Conservation (phyloP, 2,888 invertebrate species). For the Cristatella mucedo region DNA sequence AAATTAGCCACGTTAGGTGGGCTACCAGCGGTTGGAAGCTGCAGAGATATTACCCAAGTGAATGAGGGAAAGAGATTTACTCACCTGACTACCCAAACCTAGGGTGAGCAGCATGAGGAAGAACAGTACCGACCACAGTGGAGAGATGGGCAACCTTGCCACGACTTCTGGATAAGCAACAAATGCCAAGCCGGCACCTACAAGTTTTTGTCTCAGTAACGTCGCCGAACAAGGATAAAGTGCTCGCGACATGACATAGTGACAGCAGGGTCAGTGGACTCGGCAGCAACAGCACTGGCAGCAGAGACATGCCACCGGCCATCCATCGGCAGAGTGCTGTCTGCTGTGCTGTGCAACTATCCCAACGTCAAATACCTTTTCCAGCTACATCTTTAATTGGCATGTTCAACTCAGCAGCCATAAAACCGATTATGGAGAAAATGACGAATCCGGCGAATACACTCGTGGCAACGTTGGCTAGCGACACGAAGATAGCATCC, state of each 20-base stretch:
- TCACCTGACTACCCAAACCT: slow-evolving; percentile 25
- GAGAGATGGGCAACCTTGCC: slow-evolving; percentile 26
- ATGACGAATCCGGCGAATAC: slow-evolving; percentile 64
- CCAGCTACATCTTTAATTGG: slow-evolving; percentile 50
- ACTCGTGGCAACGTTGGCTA: slow-evolving; percentile 60
- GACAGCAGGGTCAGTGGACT: not conserved
- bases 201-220: too few relatives aligned
- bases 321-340: too few relatives aligned
- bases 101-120: slow-evolving; percentile 32
- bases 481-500: slow-evolving; percentile 58
- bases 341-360: too few relatives aligned
- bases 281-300: too few relatives aligned
- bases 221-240: too few relatives aligned
- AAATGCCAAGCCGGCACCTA: slow-evolving; percentile 26
- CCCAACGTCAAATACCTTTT: slow-evolving; percentile 22
- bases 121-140: slow-evolving; percentile 31
- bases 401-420: slow-evolving; percentile 58
- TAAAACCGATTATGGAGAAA: too few relatives aligned
- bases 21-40: too few relatives aligned
- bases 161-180: slow-evolving; percentile 33
- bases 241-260: too few relatives aligned
- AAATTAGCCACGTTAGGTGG: too few relatives aligned
- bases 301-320: too few relatives aligned
- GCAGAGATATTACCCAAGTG: too few relatives aligned
- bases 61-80: not conserved